Conservation (phyloP, 1,140 invertebrate genomes). For the Stratiolaelaps scimitus region DNA sequence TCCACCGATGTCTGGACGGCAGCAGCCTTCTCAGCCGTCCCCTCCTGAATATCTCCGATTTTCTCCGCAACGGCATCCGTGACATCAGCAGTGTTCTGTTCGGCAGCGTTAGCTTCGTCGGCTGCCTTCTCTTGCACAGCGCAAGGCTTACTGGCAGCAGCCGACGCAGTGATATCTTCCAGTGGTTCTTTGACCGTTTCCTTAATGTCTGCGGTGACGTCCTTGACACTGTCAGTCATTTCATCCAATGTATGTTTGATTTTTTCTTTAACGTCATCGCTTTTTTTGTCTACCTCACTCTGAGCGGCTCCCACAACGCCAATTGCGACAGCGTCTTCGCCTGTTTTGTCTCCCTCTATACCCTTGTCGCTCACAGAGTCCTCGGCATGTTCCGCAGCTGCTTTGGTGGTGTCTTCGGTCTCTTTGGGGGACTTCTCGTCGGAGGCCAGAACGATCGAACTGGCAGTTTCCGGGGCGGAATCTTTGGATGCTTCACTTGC, state of each 20-base stretch:
- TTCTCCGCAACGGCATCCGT: conserved; percentile 27
- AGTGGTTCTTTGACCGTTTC: not conserved
- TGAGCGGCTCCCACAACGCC: too few species aligned
- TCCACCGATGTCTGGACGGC: not conserved
- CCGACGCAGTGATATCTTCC: not conserved
- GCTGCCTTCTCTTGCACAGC: not conserved
- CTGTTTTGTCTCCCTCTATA: not conserved
- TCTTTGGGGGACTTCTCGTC: too few species aligned
- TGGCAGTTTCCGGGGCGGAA: too few species aligned
- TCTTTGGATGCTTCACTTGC: too few species aligned
- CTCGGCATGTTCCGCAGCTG: not conserved
- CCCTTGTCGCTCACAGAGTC: conserved; percentile 1
- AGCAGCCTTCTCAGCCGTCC: conserved; percentile 20
- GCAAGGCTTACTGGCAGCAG: not conserved
- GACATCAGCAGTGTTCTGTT: conserved; percentile 24
- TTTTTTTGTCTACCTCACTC: too few species aligned
- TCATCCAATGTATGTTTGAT: too few species aligned
- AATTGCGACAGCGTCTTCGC: not conserved
- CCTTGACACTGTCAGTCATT: too few species aligned
- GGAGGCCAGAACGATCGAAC: too few species aligned
- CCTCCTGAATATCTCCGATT: conserved; percentile 28
- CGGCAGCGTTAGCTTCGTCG: not conserved
- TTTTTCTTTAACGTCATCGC: too few species aligned
- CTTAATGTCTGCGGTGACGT: too few species aligned
- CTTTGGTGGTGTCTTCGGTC: too few species aligned